Conservation (phyloP, 1,140 invertebrate species). For the Andrena cerasifolii region DNA sequence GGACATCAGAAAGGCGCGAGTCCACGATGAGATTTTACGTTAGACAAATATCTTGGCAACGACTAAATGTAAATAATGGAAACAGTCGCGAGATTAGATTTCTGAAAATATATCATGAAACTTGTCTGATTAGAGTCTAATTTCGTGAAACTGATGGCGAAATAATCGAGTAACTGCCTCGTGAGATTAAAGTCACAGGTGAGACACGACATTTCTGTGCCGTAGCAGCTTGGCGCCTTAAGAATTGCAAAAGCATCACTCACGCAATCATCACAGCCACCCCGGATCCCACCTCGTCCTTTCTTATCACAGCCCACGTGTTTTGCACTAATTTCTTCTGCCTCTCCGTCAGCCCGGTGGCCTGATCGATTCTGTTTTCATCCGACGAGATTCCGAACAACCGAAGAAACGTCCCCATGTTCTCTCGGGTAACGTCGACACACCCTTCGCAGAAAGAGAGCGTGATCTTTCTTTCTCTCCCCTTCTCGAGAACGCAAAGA, state of each 20-base stretch:
- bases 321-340: slow-evolving; percentile 80
- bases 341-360: slow-evolving; percentile 80
- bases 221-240: no score
- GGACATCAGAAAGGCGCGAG: no score
- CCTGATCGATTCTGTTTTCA: slow-evolving; percentile 75
- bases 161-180: no score
- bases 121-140: no score
- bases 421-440: not conserved
- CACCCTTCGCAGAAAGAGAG: not conserved
- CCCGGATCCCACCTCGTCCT: slow-evolving; percentile 81
- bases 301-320: slow-evolving; percentile 82
- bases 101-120: no score
- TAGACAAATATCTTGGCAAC: no score
- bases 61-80: no score
- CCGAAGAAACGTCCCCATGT: slow-evolving; percentile 68
- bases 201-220: no score
- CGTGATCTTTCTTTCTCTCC: not conserved
- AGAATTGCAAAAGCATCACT: slow-evolving; percentile 58
- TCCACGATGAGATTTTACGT: no score
- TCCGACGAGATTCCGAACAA: slow-evolving; percentile 63
- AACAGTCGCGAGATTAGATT: no score
- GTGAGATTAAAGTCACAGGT: no score
- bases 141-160: no score
- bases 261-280: slow-evolving; percentile 82
- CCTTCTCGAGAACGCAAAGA: not conserved